phyloP scores from a whole-genome alignment of 2,888 invertebrate genomes.

The Crioceris asparagi region DNA sequence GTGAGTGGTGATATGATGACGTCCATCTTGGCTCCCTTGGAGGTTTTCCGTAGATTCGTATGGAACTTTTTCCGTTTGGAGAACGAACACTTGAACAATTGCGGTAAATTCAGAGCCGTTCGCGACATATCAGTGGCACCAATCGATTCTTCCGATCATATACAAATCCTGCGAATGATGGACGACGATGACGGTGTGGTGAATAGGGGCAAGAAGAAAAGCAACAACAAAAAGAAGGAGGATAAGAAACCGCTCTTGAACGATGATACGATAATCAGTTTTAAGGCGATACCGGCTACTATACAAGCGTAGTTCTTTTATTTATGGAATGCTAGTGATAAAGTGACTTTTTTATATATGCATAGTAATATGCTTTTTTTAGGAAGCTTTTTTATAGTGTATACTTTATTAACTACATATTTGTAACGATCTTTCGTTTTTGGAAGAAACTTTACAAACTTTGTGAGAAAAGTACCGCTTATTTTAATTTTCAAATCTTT shows the following conservation, averaged over 20 bases:
- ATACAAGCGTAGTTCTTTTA: not conserved
- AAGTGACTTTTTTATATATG: not conserved
- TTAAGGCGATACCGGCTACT: slow-evolving; percentile 27
- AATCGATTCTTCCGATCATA: slow-evolving; percentile 63
- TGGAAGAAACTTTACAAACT: too few relatives aligned
- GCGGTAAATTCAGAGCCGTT: slow-evolving; percentile 80
- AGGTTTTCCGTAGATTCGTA: slow-evolving; percentile 61
- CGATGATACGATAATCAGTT: slow-evolving; percentile 32
- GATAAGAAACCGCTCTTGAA: slow-evolving; percentile 40
- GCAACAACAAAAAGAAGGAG: slow-evolving; percentile 32
- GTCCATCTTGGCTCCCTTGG: slow-evolving; percentile 53
- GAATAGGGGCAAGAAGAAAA: slow-evolving; percentile 37
- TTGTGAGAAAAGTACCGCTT: too few relatives aligned
- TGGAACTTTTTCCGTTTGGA: slow-evolving; percentile 87
- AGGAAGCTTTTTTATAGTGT: too few relatives aligned
- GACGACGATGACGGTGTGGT: slow-evolving; percentile 60
- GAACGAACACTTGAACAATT: slow-evolving; percentile 84
- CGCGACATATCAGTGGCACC: slow-evolving; percentile 75
- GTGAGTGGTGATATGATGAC: slow-evolving; percentile 56
- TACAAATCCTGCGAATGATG: slow-evolving; percentile 62
- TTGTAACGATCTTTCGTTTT: too few relatives aligned
- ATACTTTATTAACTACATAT: too few relatives aligned
- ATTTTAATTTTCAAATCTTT: too few relatives aligned
- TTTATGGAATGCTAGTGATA: not conserved
- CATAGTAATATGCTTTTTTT: too few relatives aligned